Percentiles rank a stretch among this genome's conserved stretches.
Evolutionary conservation across 92 coral and sea anemone species (phyloP).

Genomic region (Umimayanthus kanabou): DNA sequence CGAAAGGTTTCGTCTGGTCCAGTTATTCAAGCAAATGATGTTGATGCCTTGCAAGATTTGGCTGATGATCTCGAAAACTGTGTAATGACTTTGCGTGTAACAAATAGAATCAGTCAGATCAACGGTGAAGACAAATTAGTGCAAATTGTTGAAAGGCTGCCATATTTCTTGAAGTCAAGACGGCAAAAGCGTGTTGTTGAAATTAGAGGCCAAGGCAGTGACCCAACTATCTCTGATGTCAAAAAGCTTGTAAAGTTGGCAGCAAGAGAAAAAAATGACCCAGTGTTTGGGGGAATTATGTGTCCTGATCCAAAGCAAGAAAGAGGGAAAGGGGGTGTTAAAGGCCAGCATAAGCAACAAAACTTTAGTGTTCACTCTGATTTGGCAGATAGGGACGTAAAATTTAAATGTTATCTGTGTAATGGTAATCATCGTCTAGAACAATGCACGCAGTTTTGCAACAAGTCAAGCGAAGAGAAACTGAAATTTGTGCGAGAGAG

Average conservation of each 20-base stretch:
- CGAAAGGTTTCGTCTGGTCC: conserved; percentile 41
- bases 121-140: conserved; percentile 51
- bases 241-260: conserved; percentile 32
- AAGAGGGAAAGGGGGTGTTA: conserved; percentile 25
- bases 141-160: conserved; percentile 49
- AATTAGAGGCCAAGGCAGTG: conserved; percentile 54
- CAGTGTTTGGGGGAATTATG: conserved; percentile 43
- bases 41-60: conserved; percentile 49
- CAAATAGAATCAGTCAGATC: conserved; percentile 48
- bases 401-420: conserved; percentile 49
- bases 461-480: conserved; percentile 51
- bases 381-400: conserved; percentile 6
- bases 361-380: conserved; percentile 23
- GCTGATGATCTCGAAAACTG: conserved; percentile 69
- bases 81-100: conserved; percentile 50
- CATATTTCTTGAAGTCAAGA: conserved; percentile 46
- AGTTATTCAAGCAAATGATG: conserved; percentile 25
- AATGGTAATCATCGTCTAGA: conserved; percentile 41
- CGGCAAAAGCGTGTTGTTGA: conserved; percentile 56
- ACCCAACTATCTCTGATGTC: conserved; percentile 48
- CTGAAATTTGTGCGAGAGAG: conserved; percentile 44
- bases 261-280: conserved; percentile 58
- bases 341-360: neutral
- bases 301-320: conserved; percentile 38
- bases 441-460: conserved; percentile 32